Conservation (phyloP, 2,888 invertebrate genomes). For the Acrobasis repandana region DNA sequence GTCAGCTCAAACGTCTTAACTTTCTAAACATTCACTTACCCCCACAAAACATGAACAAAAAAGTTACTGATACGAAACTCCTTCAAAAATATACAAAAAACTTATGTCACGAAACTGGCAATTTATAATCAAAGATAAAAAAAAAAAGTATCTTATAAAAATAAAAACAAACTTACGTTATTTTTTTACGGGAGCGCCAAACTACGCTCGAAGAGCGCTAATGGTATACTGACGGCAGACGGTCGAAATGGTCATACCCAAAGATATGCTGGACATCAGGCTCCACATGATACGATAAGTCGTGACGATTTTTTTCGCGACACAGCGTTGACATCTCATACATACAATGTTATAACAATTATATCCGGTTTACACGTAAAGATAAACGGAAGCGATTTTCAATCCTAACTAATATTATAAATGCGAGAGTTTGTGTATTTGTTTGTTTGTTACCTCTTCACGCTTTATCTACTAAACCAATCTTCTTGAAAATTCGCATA, state of each 20-base stretch:
- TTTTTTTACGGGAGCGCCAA: neutral
- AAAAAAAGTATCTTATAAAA: too few species aligned
- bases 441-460: too few species aligned
- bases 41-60: neutral
- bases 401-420: too few species aligned
- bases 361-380: too few species aligned
- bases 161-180: constrained; percentile 1
- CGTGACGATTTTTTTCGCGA: too few species aligned
- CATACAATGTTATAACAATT: too few species aligned
- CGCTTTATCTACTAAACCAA: too few species aligned
- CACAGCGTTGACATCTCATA: too few species aligned
- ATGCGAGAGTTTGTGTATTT: too few species aligned
- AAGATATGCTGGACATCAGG: neutral
- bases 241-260: neutral
- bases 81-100: neutral
- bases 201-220: constrained; percentile 4
- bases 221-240: neutral
- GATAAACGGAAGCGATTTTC: too few species aligned
- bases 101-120: too few species aligned
- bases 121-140: neutral
- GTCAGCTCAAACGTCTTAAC: neutral
- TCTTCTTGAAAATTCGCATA: too few species aligned
- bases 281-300: neutral
- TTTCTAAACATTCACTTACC: constrained; percentile 8
- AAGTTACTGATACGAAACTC: neutral